phyloP scores from a whole-genome alignment of 2,113 vertebrate species.

The Peromyscus leucopus region DNA sequence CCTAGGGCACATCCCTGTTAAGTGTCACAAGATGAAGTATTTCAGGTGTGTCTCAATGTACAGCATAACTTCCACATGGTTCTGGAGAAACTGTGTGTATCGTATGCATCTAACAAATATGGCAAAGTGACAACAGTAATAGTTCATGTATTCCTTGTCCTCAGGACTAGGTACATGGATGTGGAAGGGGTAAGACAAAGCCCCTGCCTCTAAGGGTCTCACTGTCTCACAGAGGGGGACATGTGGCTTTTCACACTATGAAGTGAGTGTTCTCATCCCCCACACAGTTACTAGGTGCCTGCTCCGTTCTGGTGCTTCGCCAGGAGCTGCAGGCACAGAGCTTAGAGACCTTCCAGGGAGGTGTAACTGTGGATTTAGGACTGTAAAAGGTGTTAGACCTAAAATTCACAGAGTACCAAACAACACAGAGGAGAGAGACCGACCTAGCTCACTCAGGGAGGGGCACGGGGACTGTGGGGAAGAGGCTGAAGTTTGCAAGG shows the following conservation, averaged over 20 bases:
- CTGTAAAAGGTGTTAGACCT: not conserved
- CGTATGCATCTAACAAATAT: not conserved
- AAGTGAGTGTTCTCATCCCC: not conserved
- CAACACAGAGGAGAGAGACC: not conserved
- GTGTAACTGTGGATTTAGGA: not conserved
- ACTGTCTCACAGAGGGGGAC: not conserved
- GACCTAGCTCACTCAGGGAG: not conserved
- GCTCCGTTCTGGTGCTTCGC: not conserved
- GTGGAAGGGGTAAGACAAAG: not conserved
- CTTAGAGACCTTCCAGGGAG: not conserved
- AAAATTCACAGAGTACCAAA: not conserved
- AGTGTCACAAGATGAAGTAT: slow-evolving; percentile 29
- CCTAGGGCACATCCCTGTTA: not conserved
- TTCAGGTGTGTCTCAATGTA: not conserved
- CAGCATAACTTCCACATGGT: not conserved
- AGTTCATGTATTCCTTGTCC: not conserved
- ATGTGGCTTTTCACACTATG: not conserved
- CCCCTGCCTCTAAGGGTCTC: not conserved
- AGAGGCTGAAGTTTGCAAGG: not conserved
- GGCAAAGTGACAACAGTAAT: not conserved
- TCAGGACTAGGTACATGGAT: not conserved
- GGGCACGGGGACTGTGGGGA: too few relatives aligned
- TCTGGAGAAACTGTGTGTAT: not conserved
- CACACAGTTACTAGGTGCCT: not conserved
- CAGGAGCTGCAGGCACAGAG: not conserved